Evolutionary conservation across 2,113 vertebrate species (phyloP).

Genomic region (Fulmarus glacialis): DNA sequence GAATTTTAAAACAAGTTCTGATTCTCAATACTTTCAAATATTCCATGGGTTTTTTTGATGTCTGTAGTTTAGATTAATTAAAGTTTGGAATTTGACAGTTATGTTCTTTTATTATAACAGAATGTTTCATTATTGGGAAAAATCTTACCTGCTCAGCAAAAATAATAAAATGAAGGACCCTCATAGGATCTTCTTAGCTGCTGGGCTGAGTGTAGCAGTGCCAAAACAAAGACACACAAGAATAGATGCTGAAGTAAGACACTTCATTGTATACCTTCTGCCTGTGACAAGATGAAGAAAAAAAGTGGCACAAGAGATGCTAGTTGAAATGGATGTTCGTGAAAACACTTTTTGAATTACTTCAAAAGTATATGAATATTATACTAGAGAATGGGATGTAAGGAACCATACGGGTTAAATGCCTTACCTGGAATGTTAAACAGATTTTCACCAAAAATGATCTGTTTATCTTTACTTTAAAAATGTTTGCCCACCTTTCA

Average conservation of each 20-base stretch:
- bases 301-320: background rate
- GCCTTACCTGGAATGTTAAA: background rate
- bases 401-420: background rate
- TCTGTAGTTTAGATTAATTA: background rate
- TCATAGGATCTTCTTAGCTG: background rate
- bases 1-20: background rate
- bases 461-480: background rate
- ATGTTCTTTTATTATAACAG: background rate
- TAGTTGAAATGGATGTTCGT: background rate
- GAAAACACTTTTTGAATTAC: background rate
- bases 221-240: background rate
- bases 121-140: background rate
- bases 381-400: background rate
- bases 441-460: background rate
- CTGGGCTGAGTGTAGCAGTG: background rate
- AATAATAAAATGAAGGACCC: background rate
- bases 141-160: conserved; percentile 16
- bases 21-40: background rate
- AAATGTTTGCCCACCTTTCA: background rate
- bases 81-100: background rate
- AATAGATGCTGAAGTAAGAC: conserved; percentile 1
- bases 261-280: background rate
- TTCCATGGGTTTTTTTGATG: background rate
- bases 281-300: background rate
- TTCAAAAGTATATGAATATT: background rate